Evolutionary conservation across 2,888 invertebrate species (phyloP).

Genomic region (Zygothrica quintamaculata): DNA sequence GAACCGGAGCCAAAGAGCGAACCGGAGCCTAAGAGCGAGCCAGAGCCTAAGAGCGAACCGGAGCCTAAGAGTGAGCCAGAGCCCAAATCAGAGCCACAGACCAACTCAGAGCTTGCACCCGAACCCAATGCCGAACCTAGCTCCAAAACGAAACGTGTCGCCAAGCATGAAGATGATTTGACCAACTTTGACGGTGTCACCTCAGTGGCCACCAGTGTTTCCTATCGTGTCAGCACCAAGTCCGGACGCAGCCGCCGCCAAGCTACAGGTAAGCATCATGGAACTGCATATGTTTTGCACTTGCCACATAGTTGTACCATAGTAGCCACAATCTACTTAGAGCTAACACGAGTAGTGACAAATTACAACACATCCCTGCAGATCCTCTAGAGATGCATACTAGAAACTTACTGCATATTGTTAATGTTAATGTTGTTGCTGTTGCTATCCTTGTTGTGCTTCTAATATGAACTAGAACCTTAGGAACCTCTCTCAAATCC

Average conservation of each 20-base stretch:
- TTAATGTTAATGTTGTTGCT: too few relatives aligned
- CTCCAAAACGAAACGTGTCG: conserved; percentile 86
- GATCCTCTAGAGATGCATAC: conserved; percentile 42
- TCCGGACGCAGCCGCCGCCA: conserved; percentile 81
- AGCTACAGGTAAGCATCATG: conserved; percentile 62
- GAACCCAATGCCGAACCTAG: conserved; percentile 83
- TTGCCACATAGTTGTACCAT: conserved; percentile 6
- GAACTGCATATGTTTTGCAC: conserved; percentile 8
- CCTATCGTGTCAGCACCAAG: conserved; percentile 90
- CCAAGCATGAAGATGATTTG: conserved; percentile 82
- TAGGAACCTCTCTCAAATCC: conserved; percentile 69
- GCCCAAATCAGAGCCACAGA: conserved; percentile 79
- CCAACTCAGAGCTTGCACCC: conserved; percentile 84
- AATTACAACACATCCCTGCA: conserved; percentile 37
- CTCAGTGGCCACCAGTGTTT: conserved; percentile 90
- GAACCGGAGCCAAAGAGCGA: conserved; percentile 85
- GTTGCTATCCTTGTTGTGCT: conserved; percentile 51
- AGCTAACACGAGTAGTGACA: conserved; percentile 47
- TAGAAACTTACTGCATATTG: conserved; percentile 37
- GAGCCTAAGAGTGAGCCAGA: conserved; percentile 84
- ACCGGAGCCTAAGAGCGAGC: conserved; percentile 83
- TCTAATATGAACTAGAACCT: conserved; percentile 35
- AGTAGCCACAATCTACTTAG: conserved; percentile 49
- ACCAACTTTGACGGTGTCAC: conserved; percentile 87
- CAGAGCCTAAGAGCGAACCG: conserved; percentile 84